Conservation (phyloP, 2,113 vertebrate genomes). For the Myiopsitta monachus region DNA sequence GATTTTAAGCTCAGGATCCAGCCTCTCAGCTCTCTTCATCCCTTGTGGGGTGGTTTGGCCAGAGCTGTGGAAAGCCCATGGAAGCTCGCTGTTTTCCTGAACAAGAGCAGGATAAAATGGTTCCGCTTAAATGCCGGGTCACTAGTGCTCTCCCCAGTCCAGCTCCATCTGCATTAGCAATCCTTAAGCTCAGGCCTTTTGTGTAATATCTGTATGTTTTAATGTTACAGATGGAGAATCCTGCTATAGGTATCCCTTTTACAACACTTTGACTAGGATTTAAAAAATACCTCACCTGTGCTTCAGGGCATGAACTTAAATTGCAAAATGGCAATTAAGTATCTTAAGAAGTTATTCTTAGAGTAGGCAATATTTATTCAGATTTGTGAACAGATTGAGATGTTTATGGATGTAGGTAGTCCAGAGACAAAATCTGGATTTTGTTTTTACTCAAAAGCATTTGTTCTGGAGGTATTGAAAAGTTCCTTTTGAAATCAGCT, state of each 20-base stretch:
- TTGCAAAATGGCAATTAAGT: background rate
- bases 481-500: background rate
- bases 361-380: background rate
- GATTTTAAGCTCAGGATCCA: background rate
- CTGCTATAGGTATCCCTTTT: background rate
- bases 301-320: background rate
- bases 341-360: background rate
- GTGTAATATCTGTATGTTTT: background rate
- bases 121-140: background rate
- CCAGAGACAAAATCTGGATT: background rate
- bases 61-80: background rate
- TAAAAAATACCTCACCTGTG: background rate
- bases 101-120: background rate
- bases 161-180: background rate
- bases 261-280: background rate
- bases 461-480: background rate
- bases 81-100: background rate
- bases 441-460: background rate
- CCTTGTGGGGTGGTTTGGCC: background rate
- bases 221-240: background rate
- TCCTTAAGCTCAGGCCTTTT: background rate
- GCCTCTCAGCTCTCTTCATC: background rate
- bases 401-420: background rate
- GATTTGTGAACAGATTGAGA: background rate
- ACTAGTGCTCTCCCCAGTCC: background rate